phyloP scores from a whole-genome alignment of 2,797 vertebrate species.

The Buphagus erythrorhynchus region DNA sequence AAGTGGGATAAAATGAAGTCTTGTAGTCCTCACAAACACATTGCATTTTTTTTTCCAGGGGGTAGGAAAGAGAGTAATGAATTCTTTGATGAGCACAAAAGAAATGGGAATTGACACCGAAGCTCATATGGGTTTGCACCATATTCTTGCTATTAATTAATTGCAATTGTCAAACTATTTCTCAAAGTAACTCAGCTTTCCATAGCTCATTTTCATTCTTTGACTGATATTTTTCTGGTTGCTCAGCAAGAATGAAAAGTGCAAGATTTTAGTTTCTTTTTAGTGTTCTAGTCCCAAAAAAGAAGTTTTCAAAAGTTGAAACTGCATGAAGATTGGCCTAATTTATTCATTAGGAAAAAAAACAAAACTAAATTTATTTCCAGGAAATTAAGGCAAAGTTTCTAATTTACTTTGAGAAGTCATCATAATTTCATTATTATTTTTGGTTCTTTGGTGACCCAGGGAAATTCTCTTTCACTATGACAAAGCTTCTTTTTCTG shows the following conservation, averaged over 20 bases:
- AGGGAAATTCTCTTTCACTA: conserved; percentile 15
- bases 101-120: neutral
- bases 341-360: neutral
- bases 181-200: conserved; percentile 25
- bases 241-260: conserved; percentile 4
- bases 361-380: neutral
- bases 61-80: neutral
- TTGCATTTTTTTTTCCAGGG: neutral
- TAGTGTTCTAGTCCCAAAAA: neutral
- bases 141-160: conserved; percentile 16
- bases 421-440: conserved; percentile 9
- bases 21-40: neutral
- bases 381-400: conserved; percentile 12
- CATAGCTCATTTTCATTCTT: neutral
- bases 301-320: neutral
- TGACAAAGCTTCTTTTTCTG: conserved; percentile 19
- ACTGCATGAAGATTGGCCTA: neutral
- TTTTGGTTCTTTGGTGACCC: conserved; percentile 40
- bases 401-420: conserved; percentile 36
- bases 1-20: neutral
- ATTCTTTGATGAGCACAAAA: neutral
- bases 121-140: neutral
- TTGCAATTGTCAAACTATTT: neutral
- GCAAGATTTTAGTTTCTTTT: neutral
- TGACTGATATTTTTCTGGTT: conserved; percentile 26